Percentiles rank a stretch among this genome's conserved stretches.
Evolutionary conservation across 2,888 invertebrate species (phyloP).

Genomic region (Schrankia costaestrigalis): DNA sequence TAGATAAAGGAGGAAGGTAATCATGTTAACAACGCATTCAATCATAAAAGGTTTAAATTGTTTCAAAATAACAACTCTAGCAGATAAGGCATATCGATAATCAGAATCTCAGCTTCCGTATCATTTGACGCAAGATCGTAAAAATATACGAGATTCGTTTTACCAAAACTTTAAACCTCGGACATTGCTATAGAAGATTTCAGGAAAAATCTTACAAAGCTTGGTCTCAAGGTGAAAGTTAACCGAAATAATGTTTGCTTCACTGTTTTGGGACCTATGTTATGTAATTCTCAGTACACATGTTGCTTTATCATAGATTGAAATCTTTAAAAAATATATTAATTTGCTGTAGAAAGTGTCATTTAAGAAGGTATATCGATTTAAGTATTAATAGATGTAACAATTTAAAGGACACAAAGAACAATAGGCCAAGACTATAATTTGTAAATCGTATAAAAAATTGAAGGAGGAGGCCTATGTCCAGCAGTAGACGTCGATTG

Average conservation of each 20-base stretch:
- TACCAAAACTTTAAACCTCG: constrained; percentile 17
- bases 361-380: no score
- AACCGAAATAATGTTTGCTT: constrained; percentile 26
- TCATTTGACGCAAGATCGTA: constrained; percentile 19
- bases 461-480: no score
- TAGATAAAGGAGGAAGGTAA: no score
- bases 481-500: no score
- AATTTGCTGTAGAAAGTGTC: no score
- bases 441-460: no score
- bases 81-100: constrained; percentile 8
- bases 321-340: no score
- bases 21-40: no score
- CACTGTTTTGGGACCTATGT: constrained; percentile 9
- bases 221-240: constrained; percentile 20
- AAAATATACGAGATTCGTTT: constrained; percentile 23
- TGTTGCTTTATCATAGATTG: constrained; percentile 6
- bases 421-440: no score
- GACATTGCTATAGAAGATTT: constrained; percentile 22
- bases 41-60: no score
- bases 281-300: not conserved
- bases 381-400: no score
- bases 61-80: constrained; percentile 1
- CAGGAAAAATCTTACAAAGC: constrained; percentile 13
- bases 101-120: constrained; percentile 12
- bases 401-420: not conserved